These are phyloP conservation scores for Hypothenemus hampei DNA, from an alignment of 1,140 invertebrate genomes.

Conservation along the genomic window DNA sequence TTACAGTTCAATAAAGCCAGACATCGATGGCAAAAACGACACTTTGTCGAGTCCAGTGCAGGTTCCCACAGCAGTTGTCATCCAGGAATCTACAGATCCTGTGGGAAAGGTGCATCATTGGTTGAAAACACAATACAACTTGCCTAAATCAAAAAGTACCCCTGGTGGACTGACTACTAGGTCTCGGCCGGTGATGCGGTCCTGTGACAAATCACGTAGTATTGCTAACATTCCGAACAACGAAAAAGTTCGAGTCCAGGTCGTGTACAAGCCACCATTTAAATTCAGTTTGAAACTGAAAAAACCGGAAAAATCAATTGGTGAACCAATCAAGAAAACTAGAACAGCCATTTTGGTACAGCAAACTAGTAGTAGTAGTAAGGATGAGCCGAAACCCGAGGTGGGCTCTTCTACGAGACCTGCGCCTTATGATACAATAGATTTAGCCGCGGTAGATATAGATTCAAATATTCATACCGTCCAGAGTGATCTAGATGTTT, in stretches of 20 bases:
- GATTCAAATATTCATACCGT: conserved; percentile 58
- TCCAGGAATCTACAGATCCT: conserved; percentile 58
- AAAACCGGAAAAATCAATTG: conserved; percentile 57
- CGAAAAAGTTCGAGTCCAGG: conserved; percentile 69
- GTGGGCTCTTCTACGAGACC: not conserved
- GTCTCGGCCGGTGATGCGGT: conserved; percentile 41
- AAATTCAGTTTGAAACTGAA: conserved; percentile 75
- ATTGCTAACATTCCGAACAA: conserved; percentile 48
- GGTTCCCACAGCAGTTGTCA: conserved; percentile 38
- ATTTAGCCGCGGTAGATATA: conserved; percentile 35
- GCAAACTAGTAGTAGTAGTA: too few relatives aligned
- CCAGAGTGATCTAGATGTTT: conserved; percentile 58
- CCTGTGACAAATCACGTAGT: conserved; percentile 46
- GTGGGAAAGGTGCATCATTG: conserved; percentile 78
- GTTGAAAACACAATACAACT: conserved; percentile 59
- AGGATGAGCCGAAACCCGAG: conserved; percentile 9
- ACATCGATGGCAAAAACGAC: conserved; percentile 45
- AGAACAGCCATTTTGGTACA: conserved; percentile 51
- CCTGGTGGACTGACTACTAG: conserved; percentile 56
- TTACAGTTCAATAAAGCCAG: conserved; percentile 63
- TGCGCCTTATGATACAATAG: conserved; percentile 17
- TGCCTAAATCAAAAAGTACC: conserved; percentile 68
- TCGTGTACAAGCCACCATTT: conserved; percentile 80
- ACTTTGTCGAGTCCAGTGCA: conserved; percentile 38
- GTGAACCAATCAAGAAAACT: conserved; percentile 35